These are phyloP conservation scores for Temnothorax curvispinosus DNA, from an alignment of 1,140 invertebrate species.

Conservation along the genomic window DNA sequence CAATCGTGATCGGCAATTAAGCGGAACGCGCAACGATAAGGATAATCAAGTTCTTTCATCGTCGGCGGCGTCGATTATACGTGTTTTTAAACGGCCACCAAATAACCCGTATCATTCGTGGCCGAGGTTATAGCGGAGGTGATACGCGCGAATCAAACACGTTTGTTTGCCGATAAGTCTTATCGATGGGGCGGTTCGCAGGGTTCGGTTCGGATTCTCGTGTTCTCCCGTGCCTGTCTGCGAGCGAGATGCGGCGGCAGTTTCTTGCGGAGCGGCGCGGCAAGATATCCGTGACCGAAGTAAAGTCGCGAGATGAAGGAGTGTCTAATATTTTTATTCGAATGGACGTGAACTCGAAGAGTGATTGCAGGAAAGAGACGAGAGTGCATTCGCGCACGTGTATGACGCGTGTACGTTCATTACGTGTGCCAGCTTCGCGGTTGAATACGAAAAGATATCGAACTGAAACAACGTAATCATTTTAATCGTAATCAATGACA, in stretches of 20 bases:
- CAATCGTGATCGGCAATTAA: neutral
- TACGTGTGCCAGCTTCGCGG: neutral
- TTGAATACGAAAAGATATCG: neutral
- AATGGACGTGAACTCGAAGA: neutral
- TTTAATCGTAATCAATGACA: constrained; percentile 10
- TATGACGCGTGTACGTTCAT: neutral
- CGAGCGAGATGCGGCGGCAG: constrained; percentile 25
- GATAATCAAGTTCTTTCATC: neutral
- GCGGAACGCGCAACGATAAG: neutral
- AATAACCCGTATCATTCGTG: constrained; percentile 32
- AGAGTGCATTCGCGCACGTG: neutral
- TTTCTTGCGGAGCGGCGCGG: neutral
- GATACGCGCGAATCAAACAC: constrained; percentile 35
- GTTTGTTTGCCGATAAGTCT: constrained; percentile 43
- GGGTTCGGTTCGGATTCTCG: neutral
- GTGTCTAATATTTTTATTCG: too few species aligned
- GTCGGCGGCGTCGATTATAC: neutral
- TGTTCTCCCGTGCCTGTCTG: neutral
- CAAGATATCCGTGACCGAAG: constrained; percentile 1
- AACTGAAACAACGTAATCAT: neutral
- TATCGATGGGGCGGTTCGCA: constrained; percentile 54
- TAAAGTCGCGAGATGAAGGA: neutral
- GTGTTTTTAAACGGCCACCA: constrained; percentile 19
- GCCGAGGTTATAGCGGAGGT: constrained; percentile 20
- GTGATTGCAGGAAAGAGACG: neutral